Base-by-base conservation (phyloP, 53 echinoderm and acorn worm genomes). In the Temnopleurus reevesii region DNA sequence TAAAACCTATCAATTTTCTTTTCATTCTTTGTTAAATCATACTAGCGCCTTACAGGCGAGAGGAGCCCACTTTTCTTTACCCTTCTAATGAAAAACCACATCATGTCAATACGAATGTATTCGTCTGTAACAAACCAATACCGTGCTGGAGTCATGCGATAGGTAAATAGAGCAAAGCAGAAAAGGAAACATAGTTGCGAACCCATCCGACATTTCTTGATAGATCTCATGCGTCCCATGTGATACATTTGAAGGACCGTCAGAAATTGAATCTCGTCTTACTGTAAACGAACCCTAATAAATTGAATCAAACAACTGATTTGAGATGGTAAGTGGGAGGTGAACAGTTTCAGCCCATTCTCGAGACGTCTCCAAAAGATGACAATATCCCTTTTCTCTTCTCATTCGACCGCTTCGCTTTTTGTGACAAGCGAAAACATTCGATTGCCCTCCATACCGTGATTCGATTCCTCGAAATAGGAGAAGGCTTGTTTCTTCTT, bases 231-330 rank as follows among this genome's bases (percentile, higher is more conserved):
- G 8, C 17, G 63, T 63, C 63, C 34, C 34, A 12, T 63, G 30
- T 0, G 17, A 63, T 63, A n/a, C 30, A 31, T 17, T 63, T 63
- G 63, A 63, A 33, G 63, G 63, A 34, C 18, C 33, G 17, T 63
- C 31, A 63, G 63, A 63, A 63, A 63, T 63, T 63, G 63, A 63
- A 63, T 63, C 33, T 33, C 63, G 63, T 63, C 63, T 63, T 63
- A 63, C 63, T 63, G 63, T 17, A 63, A 63, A 63, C 34, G 63
- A 63, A 34, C 15, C 63, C 63, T 63, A 63, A 63, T 63, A 63
- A 63, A 63, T 63, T 34, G 63, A 63, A 63, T 63, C 63, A 63
- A 31, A 63, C 31, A 63, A 63, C 63, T 63, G 63, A 63, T 63
- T 63, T 31, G 63, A 63, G 33, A 63, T 30, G 63, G 63, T 33